Conservation (phyloP, 64 coral and sea anemone genomes). For the Dendrophyllia cribrosa region DNA sequence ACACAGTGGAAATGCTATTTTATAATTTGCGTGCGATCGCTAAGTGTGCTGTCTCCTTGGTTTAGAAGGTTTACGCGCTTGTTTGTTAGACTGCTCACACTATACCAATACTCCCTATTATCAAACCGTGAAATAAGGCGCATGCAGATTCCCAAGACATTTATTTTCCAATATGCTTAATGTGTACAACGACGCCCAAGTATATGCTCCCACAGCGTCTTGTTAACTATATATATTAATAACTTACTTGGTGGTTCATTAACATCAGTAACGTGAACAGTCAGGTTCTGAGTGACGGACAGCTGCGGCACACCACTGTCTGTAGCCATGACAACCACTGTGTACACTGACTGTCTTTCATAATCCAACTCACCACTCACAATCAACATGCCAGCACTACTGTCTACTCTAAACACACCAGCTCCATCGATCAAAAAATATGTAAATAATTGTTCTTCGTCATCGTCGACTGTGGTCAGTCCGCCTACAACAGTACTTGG, state of each 20-base stretch:
- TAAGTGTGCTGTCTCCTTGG: no score
- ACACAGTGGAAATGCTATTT: no score
- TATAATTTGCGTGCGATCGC: no score
- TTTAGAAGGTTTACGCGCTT: no score
- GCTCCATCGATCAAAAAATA: constrained; percentile 68
- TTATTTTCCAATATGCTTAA: no score
- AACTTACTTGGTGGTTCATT: constrained; percentile 85
- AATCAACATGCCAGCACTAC: constrained; percentile 29
- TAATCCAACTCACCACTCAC: constrained; percentile 71
- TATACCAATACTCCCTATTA: no score
- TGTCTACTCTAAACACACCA: constrained; percentile 65
- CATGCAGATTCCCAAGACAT: no score
- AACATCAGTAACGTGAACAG: constrained; percentile 64
- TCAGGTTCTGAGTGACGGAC: constrained; percentile 69
- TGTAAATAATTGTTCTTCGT: constrained; percentile 59
- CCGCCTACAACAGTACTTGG: constrained; percentile 45
- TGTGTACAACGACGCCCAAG: no score
- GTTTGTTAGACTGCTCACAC: no score
- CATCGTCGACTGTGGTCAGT: constrained; percentile 69
- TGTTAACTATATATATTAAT: no score
- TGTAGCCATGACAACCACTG: constrained; percentile 56
- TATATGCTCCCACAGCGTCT: no score
- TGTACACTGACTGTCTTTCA: constrained; percentile 64
- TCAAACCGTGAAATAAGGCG: no score
- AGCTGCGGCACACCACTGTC: constrained; percentile 72